Percentiles rank a stretch among this genome's conserved stretches.
Conservation (phyloP, 2,888 invertebrate species). For the Eupithecia tripunctaria region DNA sequence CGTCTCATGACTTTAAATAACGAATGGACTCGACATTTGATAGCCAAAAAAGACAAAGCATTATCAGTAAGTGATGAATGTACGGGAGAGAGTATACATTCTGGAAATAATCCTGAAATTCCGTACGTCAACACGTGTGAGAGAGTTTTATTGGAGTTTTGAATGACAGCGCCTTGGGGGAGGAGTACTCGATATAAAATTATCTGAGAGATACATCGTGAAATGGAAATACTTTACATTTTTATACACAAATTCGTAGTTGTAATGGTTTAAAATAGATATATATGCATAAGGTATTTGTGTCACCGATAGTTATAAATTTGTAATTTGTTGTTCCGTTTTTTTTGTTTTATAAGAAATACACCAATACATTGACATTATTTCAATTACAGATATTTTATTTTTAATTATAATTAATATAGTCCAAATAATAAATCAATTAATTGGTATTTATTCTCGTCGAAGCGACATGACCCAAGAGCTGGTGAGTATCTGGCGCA, state of each 20-base stretch:
- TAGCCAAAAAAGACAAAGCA: neutral
- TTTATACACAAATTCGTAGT: neutral
- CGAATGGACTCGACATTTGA: neutral
- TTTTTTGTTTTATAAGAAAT: neutral
- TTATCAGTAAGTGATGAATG: neutral
- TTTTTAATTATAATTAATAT: too few relatives aligned
- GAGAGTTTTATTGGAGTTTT: slow-evolving; percentile 18
- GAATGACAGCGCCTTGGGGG: slow-evolving; percentile 30
- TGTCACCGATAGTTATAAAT: neutral
- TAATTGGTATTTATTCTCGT: too few relatives aligned
- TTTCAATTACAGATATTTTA: too few relatives aligned
- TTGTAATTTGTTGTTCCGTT: neutral
- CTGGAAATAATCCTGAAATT: slow-evolving; percentile 12
- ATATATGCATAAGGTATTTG: neutral
- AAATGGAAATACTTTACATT: neutral
- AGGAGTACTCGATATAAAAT: slow-evolving; percentile 25
- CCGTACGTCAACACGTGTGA: slow-evolving; percentile 11
- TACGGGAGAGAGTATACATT: neutral
- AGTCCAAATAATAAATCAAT: neutral
- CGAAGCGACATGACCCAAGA: too few relatives aligned
- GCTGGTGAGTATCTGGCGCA: too few relatives aligned
- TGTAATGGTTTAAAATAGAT: neutral
- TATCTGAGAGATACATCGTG: neutral
- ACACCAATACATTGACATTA: too few relatives aligned
- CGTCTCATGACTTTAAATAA: neutral